Conservation (phyloP, 2,113 vertebrate species). For the Solea solea region DNA sequence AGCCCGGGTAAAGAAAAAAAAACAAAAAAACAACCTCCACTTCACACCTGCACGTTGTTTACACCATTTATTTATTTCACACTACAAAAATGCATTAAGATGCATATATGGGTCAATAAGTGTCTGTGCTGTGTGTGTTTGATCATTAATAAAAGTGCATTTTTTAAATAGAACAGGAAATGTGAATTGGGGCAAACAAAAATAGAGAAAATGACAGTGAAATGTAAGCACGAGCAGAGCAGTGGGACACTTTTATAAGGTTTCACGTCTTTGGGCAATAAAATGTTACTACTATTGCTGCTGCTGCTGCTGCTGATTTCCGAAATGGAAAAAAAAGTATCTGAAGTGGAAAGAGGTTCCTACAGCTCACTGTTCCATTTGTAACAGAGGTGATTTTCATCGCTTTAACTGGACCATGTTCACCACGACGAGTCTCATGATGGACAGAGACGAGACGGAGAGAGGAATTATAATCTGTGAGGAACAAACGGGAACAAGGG, state of each 20-base stretch:
- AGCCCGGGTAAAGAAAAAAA: not conserved
- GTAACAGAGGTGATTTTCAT: too few species aligned
- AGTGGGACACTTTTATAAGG: not conserved
- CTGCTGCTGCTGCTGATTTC: not conserved
- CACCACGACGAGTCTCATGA: constrained; percentile 35
- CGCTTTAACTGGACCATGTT: constrained; percentile 22
- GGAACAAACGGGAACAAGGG: not conserved
- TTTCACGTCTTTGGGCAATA: constrained; percentile 23
- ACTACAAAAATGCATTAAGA: not conserved
- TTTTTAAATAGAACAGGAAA: constrained; percentile 31
- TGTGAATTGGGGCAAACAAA: constrained; percentile 31
- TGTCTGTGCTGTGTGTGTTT: not conserved
- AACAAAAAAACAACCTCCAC: not conserved
- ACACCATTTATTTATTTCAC: not conserved
- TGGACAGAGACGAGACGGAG: constrained; percentile 25
- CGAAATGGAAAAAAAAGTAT: constrained; percentile 28
- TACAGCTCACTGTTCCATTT: too few species aligned
- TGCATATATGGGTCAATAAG: not conserved
- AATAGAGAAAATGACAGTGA: not conserved
- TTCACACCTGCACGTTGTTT: not conserved
- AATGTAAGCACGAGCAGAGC: constrained; percentile 9
- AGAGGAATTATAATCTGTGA: constrained; percentile 38
- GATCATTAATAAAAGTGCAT: constrained; percentile 1
- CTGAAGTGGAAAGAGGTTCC: too few species aligned
- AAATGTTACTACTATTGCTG: constrained; percentile 28